Evolutionary conservation across 2,113 vertebrate genomes (phyloP).

Genomic region (Heliornis fulica): DNA sequence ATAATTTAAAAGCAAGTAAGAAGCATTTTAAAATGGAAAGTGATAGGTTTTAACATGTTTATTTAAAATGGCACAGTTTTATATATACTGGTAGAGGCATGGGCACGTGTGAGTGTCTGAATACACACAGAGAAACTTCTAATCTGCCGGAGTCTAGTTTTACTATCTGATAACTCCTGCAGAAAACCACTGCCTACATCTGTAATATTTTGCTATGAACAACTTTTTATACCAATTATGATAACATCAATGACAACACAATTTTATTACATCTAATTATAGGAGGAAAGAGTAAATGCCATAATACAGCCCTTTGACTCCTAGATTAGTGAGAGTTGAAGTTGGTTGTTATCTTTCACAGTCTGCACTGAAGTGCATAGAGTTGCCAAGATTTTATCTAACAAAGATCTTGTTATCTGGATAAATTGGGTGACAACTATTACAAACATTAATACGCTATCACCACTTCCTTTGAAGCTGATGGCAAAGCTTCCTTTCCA

Average conservation of each 20-base stretch:
- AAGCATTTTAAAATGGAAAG: background rate
- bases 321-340: background rate
- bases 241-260: background rate
- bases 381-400: background rate
- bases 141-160: background rate
- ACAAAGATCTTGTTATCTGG: conserved; percentile 3
- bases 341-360: background rate
- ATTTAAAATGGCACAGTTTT: background rate
- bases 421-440: conserved; percentile 14
- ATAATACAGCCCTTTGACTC: background rate
- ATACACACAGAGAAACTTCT: background rate
- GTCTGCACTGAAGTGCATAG: background rate
- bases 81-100: background rate
- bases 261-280: conserved; percentile 8
- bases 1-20: background rate
- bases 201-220: background rate
- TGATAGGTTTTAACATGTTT: background rate
- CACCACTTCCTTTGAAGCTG: background rate
- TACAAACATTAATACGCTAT: background rate
- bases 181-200: background rate
- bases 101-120: background rate
- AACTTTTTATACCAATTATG: background rate
- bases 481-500: background rate
- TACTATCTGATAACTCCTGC: background rate
- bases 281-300: background rate